Conservation (phyloP, 2,797 vertebrate species). For the Babyrousa celebensis region DNA sequence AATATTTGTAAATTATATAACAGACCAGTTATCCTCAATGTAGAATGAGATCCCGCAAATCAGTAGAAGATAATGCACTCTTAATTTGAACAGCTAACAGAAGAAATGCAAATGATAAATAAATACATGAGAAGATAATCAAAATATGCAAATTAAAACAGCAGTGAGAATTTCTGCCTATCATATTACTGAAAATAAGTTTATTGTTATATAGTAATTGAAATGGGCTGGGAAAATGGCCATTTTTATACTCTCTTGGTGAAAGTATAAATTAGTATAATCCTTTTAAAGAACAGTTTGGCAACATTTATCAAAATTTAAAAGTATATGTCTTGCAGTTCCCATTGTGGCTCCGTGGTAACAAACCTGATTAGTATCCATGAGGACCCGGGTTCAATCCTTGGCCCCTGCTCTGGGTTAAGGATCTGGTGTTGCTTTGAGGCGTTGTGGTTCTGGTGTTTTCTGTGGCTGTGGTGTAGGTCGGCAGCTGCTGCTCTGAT, state of each 20-base stretch:
- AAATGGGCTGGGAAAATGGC: neutral
- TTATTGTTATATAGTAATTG: neutral
- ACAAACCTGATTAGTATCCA: too few relatives aligned
- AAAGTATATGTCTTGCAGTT: neutral
- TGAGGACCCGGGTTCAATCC: too few relatives aligned
- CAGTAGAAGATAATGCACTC: neutral
- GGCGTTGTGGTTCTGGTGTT: too few relatives aligned
- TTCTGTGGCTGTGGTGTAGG: too few relatives aligned
- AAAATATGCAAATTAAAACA: neutral
- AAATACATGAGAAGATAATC: neutral
- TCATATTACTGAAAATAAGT: neutral
- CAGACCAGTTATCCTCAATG: neutral
- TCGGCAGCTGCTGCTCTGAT: too few relatives aligned
- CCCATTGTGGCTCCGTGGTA: too few relatives aligned
- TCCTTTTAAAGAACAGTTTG: neutral
- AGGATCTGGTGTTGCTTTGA: too few relatives aligned
- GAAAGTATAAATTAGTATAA: neutral
- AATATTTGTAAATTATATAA: neutral
- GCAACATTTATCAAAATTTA: neutral
- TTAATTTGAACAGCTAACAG: neutral
- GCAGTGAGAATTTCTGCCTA: neutral
- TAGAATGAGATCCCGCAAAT: neutral
- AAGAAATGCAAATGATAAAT: neutral
- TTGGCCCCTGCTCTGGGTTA: too few relatives aligned
- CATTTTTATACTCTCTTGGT: neutral